Conservation (phyloP, 2,113 vertebrate species). For the Xenopus borealis region DNA sequence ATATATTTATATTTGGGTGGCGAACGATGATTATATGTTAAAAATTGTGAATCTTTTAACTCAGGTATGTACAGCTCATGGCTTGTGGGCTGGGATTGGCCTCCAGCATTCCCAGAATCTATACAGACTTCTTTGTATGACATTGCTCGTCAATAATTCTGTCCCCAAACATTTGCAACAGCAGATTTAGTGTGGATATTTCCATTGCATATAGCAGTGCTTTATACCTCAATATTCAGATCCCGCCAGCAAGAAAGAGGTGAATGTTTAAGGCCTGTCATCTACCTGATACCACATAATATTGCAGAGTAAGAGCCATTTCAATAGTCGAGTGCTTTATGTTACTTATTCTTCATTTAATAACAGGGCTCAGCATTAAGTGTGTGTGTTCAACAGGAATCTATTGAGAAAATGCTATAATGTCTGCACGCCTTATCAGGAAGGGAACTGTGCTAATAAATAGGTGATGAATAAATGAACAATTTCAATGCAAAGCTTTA, state of each 20-base stretch:
- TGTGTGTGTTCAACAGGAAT: conserved; percentile 7
- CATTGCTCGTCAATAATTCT: no score
- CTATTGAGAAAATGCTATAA: conserved; percentile 12
- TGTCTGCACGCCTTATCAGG: conserved; percentile 3
- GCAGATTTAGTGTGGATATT: no score
- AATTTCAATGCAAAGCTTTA: background rate
- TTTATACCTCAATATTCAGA: background rate
- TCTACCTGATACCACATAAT: background rate
- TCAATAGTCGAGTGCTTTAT: conserved; percentile 6
- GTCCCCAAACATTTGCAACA: no score
- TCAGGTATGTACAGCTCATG: no score
- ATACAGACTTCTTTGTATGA: no score
- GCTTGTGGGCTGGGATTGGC: no score
- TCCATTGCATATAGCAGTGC: no score
- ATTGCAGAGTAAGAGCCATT: background rate
- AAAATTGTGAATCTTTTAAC: no score
- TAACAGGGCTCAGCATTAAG: conserved; percentile 10
- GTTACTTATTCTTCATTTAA: background rate
- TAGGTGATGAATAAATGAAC: conserved; percentile 19
- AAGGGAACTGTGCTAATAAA: conserved; percentile 5
- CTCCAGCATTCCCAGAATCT: no score
- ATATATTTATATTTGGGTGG: no score
- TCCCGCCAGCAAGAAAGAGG: no score
- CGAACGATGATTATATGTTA: no score
- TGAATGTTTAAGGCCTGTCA: background rate